phyloP scores from a whole-genome alignment of 2,888 invertebrate species.

The Trilocha varians region DNA sequence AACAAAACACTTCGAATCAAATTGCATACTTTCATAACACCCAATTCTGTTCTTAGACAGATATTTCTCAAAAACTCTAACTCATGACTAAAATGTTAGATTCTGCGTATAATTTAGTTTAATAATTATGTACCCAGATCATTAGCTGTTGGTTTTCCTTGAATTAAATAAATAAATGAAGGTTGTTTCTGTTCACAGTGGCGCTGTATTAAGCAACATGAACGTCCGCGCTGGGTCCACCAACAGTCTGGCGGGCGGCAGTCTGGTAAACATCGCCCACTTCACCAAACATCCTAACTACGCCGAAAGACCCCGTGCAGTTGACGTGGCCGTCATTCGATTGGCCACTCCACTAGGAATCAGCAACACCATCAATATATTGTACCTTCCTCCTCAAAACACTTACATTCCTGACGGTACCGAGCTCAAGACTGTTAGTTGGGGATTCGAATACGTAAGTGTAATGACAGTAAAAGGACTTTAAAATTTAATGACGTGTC shows the following conservation, averaged over 20 bases:
- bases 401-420: slow-evolving; percentile 28
- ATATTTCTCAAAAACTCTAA: too few species aligned
- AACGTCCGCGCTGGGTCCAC: slow-evolving; percentile 40
- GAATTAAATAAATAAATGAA: too few species aligned
- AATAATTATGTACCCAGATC: too few species aligned
- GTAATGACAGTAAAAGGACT: too few species aligned
- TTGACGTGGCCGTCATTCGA: slow-evolving; percentile 31
- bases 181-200: slow-evolving; percentile 23
- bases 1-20: too few species aligned
- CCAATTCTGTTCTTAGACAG: too few species aligned
- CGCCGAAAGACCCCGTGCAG: slow-evolving; percentile 22
- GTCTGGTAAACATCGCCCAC: slow-evolving; percentile 13
- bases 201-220: slow-evolving; percentile 24
- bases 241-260: slow-evolving; percentile 34
- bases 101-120: too few species aligned
- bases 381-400: slow-evolving; percentile 33
- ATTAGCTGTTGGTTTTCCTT: too few species aligned
- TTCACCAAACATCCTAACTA: slow-evolving; percentile 32
- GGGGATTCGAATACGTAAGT: slow-evolving; percentile 48
- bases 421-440: slow-evolving; percentile 32
- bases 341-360: slow-evolving; percentile 22
- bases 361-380: slow-evolving; percentile 18
- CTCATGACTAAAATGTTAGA: too few species aligned
- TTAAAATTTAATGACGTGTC: too few species aligned
- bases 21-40: too few species aligned